Evolutionary conservation across 2,888 invertebrate species (phyloP).

Genomic region (Strigamia transsilvanica): DNA sequence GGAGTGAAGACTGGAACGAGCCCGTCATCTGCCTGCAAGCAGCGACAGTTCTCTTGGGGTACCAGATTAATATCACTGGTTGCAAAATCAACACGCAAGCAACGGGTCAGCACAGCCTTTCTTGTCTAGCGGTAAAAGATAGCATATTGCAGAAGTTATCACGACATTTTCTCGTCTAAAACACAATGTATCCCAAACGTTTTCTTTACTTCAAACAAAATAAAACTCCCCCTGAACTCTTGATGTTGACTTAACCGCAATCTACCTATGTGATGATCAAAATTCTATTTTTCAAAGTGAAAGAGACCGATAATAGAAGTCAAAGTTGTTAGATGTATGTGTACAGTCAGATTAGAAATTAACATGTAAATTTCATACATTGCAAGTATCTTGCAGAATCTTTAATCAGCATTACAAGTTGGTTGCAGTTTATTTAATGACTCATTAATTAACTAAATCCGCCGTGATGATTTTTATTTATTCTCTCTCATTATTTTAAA

Average conservation of each 20-base stretch:
- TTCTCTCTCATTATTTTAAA: no score
- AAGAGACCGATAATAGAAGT: not conserved
- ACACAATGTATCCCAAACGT: not conserved
- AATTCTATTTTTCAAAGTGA: not conserved
- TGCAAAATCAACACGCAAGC: conserved; percentile 32
- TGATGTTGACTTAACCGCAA: not conserved
- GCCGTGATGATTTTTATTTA: not conserved
- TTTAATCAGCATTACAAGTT: not conserved
- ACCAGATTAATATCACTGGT: conserved; percentile 35
- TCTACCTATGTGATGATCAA: not conserved
- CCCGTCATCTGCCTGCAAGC: conserved; percentile 1
- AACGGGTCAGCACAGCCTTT: conserved; percentile 5
- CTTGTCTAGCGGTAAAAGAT: not conserved
- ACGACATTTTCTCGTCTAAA: not conserved
- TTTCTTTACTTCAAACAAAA: not conserved
- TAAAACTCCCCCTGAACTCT: not conserved
- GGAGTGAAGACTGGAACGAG: not conserved
- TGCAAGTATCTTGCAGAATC: not conserved
- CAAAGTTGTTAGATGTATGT: not conserved
- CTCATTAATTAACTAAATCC: not conserved
- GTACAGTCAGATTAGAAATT: not conserved
- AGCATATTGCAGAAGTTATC: not conserved
- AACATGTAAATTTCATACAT: not conserved
- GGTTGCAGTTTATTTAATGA: not conserved
- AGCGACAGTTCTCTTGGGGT: conserved; percentile 26